Conservation (phyloP, 2,888 invertebrate species). For the Drosophila neutralis region DNA sequence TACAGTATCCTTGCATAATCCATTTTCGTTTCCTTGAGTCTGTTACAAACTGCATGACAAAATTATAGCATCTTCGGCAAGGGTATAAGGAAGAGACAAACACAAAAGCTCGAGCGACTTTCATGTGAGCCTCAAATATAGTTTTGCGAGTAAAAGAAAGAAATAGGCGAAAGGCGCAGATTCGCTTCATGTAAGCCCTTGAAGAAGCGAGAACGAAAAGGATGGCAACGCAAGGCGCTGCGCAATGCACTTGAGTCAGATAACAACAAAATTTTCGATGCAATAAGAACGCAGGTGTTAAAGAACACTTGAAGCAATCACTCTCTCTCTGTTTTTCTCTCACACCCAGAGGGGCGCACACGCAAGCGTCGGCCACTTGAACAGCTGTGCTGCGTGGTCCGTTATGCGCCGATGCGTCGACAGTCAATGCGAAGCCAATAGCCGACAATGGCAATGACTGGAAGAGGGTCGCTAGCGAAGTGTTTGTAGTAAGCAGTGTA, state of each 20-base stretch:
- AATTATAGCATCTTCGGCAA: neutral
- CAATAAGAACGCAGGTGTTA: constrained; percentile 31
- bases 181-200: constrained; percentile 40
- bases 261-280: constrained; percentile 7
- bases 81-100: constrained; percentile 3
- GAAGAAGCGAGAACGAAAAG: constrained; percentile 22
- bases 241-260: constrained; percentile 27
- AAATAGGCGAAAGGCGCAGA: neutral
- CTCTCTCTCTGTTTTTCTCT: neutral
- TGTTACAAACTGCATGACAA: neutral
- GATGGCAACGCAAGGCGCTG: constrained; percentile 1
- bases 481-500: constrained; percentile 41
- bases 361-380: constrained; percentile 37
- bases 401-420: constrained; percentile 57
- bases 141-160: constrained; percentile 10
- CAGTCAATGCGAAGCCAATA: constrained; percentile 21
- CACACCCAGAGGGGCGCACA: constrained; percentile 5
- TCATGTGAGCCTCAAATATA: neutral
- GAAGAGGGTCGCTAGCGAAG: constrained; percentile 29
- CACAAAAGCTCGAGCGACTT: constrained; percentile 2
- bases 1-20: neutral
- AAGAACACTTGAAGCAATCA: constrained; percentile 20
- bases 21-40: neutral
- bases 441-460: constrained; percentile 61
- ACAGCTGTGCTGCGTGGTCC: constrained; percentile 46